These are phyloP conservation scores for Coranthus polyacanthus DNA, from an alignment of 2,797 vertebrate genomes.

Conservation along the genomic window DNA sequence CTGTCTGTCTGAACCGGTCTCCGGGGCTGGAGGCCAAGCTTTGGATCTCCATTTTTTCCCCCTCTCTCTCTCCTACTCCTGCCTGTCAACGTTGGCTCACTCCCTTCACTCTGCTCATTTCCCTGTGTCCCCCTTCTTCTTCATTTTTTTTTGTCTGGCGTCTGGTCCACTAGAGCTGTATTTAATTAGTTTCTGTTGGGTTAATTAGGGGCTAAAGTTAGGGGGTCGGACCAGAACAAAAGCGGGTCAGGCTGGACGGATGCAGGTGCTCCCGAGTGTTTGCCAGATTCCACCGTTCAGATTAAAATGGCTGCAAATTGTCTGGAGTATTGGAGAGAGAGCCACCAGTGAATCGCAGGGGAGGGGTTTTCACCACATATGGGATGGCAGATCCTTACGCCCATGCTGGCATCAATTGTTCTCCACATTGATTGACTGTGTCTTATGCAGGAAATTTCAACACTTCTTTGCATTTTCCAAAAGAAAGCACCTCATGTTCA, in stretches of 20 bases:
- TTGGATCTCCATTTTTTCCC: conserved; percentile 29
- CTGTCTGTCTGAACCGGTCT: conserved; percentile 39
- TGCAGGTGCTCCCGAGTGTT: conserved; percentile 77
- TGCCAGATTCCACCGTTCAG: conserved; percentile 84
- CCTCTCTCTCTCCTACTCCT: conserved; percentile 29
- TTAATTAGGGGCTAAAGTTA: conserved; percentile 87
- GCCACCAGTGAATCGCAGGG: conserved; percentile 35
- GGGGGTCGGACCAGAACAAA: conserved; percentile 82
- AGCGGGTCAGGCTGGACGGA: conserved; percentile 80
- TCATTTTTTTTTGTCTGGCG: conserved; percentile 57
- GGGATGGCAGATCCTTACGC: conserved; percentile 13
- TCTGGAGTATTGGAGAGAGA: conserved; percentile 58
- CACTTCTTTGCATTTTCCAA: neutral
- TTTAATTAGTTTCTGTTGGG: conserved; percentile 89
- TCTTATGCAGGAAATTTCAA: conserved; percentile 23
- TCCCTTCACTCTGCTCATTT: conserved; percentile 47
- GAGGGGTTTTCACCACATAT: conserved; percentile 34
- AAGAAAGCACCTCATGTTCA: too few species aligned
- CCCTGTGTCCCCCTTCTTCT: conserved; percentile 47
- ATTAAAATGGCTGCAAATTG: conserved; percentile 78
- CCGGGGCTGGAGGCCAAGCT: conserved; percentile 56
- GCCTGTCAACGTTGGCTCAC: conserved; percentile 54
- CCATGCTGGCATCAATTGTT: conserved; percentile 7
- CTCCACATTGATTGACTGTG: neutral
- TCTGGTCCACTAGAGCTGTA: conserved; percentile 81